Conservation (phyloP, 2,888 invertebrate genomes). For the Oithona nana region DNA sequence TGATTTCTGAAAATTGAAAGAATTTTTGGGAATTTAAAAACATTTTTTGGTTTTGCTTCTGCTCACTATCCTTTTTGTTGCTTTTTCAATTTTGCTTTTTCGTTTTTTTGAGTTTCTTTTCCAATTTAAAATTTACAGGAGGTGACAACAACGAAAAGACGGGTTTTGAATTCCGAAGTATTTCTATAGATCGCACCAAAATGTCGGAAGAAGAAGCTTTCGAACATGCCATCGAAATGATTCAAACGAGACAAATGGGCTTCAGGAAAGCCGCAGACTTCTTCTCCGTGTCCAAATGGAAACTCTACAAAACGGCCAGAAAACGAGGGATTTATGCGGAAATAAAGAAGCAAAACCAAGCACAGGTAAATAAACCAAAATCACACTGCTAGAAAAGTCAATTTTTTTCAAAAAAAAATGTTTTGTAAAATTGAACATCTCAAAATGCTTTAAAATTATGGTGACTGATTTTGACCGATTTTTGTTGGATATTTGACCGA, state of each 20-base stretch:
- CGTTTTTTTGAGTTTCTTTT: neutral
- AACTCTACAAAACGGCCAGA: slow-evolving; percentile 14
- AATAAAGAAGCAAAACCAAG: slow-evolving; percentile 17
- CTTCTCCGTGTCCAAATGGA: slow-evolving; percentile 16
- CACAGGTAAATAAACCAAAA: slow-evolving; percentile 8
- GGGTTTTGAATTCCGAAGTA: slow-evolving; percentile 15
- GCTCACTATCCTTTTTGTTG: no score
- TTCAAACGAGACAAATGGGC: slow-evolving; percentile 16
- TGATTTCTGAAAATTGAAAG: no score
- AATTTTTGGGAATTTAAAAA: no score
- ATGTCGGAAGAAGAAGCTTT: slow-evolving; percentile 14
- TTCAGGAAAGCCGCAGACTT: slow-evolving; percentile 16
- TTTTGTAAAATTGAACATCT: no score
- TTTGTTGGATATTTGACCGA: no score
- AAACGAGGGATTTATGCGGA: slow-evolving; percentile 16
- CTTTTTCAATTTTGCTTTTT: neutral
- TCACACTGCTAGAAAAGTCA: neutral
- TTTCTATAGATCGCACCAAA: slow-evolving; percentile 16
- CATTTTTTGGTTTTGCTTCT: no score
- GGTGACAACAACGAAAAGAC: slow-evolving; percentile 5
- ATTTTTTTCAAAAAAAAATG: neutral
- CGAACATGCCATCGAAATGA: slow-evolving; percentile 17
- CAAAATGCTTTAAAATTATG: no score
- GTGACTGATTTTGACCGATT: no score
- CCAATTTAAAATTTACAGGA: neutral